These are phyloP conservation scores for Sinocyclocheilus rhinocerous DNA, from an alignment of 2,113 vertebrate species.

Conservation along the genomic window DNA sequence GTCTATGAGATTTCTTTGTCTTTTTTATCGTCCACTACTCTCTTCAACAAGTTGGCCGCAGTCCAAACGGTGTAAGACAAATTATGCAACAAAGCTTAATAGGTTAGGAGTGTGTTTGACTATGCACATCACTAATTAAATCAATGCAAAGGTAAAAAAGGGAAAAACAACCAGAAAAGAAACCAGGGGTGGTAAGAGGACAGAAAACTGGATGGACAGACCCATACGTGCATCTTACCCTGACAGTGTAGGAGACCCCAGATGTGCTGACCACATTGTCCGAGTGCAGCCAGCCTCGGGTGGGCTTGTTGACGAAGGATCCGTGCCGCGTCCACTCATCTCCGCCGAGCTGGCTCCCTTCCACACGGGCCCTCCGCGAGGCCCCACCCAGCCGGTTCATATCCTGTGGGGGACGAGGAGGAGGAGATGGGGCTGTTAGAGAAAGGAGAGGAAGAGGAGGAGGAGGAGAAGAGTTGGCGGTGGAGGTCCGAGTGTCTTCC, in stretches of 20 bases:
- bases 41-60: no score
- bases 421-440: conserved; percentile 76
- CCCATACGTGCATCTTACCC: conserved; percentile 63
- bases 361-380: conserved; percentile 90
- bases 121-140: no score
- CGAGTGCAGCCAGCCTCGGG: conserved; percentile 93
- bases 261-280: conserved; percentile 93
- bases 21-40: no score
- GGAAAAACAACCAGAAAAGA: no score
- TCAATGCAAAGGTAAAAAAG: no score
- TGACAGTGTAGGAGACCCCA: conserved; percentile 88
- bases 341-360: conserved; percentile 95
- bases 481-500: conserved; percentile 53
- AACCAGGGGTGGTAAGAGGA: no score
- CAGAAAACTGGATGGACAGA: neutral
- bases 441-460: conserved; percentile 56
- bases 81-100: no score
- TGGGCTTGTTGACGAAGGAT: conserved; percentile 98
- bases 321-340: conserved; percentile 98
- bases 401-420: conserved; percentile 89
- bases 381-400: conserved; percentile 98
- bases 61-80: no score
- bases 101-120: no score
- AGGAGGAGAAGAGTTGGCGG: conserved; percentile 64
- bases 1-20: no score